Evolutionary conservation across 2,797 vertebrate species (phyloP).

Genomic region (Amblyopsis hoosieri): DNA sequence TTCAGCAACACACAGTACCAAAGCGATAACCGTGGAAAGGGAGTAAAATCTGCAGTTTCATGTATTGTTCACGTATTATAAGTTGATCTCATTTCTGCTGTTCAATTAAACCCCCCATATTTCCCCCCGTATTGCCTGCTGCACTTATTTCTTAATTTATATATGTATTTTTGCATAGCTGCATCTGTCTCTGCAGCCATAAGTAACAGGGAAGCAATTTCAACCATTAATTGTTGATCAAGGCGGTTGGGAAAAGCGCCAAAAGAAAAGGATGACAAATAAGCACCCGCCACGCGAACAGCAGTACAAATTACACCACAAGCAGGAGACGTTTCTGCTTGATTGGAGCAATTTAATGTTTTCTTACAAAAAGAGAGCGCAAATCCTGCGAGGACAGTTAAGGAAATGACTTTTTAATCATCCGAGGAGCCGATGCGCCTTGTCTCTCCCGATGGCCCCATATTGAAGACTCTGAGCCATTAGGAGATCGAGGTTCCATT

Average conservation of each 20-base stretch:
- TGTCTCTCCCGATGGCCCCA: constrained; percentile 85
- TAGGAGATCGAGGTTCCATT: constrained; percentile 68
- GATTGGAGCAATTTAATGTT: constrained; percentile 96
- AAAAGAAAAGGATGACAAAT: constrained; percentile 90
- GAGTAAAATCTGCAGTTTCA: constrained; percentile 10
- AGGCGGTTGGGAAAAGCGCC: constrained; percentile 82
- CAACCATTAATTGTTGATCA: constrained; percentile 86
- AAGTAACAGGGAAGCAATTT: constrained; percentile 80
- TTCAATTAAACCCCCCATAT: constrained; percentile 44
- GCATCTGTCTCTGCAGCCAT: constrained; percentile 81
- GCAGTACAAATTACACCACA: constrained; percentile 86
- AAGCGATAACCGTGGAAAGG: neutral
- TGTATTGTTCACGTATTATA: constrained; percentile 34
- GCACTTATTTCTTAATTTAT: neutral
- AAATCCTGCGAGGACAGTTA: constrained; percentile 96
- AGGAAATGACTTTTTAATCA: constrained; percentile 99
- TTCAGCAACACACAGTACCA: constrained; percentile 27
- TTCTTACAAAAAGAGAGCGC: constrained; percentile 78
- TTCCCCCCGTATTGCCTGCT: constrained; percentile 1
- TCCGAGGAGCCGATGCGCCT: constrained; percentile 84
- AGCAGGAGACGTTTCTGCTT: constrained; percentile 88
- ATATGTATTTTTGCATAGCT: constrained; percentile 39
- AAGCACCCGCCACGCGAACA: constrained; percentile 78
- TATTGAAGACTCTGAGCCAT: constrained; percentile 82
- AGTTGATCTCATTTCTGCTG: constrained; percentile 41